phyloP scores from a whole-genome alignment of 2,113 vertebrate genomes.

The Leptobrachium ailaonicum region DNA sequence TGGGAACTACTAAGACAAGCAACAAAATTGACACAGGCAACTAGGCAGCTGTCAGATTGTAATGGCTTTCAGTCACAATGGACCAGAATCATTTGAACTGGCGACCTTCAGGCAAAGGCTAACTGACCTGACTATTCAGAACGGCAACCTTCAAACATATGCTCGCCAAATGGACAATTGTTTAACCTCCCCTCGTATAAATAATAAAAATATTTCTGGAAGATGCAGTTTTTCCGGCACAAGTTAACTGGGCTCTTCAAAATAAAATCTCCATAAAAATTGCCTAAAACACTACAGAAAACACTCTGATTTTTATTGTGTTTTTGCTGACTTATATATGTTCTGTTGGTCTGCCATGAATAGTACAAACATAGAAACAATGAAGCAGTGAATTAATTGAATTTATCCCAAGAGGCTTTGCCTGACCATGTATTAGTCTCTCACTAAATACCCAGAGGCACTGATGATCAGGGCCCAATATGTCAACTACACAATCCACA shows the following conservation, averaged over 20 bases:
- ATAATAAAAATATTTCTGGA: background rate
- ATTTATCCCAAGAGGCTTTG: slow-evolving; percentile 19
- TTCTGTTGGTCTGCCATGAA: no score
- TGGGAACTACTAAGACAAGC: slow-evolving; percentile 42
- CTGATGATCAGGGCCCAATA: slow-evolving; percentile 15
- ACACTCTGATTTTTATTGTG: no score
- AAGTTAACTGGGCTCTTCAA: background rate
- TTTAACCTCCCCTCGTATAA: background rate
- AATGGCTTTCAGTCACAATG: slow-evolving; percentile 48
- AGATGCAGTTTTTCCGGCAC: background rate
- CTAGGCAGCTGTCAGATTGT: slow-evolving; percentile 46
- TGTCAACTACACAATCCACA: slow-evolving; percentile 30
- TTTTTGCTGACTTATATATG: no score
- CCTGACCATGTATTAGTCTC: slow-evolving; percentile 29
- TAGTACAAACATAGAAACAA: no score
- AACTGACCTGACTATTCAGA: slow-evolving; percentile 45
- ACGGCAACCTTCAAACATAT: slow-evolving; percentile 35
- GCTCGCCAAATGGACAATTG: slow-evolving; percentile 29
- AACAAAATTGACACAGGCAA: slow-evolving; percentile 46
- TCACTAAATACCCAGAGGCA: slow-evolving; percentile 4
- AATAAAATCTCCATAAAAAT: background rate
- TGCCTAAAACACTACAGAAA: no score
- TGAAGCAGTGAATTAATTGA: slow-evolving; percentile 6
- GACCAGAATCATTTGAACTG: slow-evolving; percentile 49
- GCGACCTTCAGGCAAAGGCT: slow-evolving; percentile 45